Conservation (phyloP, 92 coral and sea anemone species). For the Nematostella vectensis region DNA sequence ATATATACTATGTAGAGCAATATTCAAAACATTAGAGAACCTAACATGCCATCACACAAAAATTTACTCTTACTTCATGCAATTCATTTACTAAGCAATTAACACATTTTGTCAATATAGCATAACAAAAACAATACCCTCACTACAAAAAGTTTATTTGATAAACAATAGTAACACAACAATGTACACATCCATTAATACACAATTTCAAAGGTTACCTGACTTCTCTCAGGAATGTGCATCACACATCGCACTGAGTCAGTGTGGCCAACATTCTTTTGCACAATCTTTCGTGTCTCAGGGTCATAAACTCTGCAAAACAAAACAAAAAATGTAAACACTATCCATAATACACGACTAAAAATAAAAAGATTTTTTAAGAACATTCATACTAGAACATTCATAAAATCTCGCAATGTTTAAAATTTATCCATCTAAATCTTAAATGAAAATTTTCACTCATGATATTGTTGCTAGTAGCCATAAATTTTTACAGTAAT, state of each 20-base stretch:
- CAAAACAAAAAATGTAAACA: background rate
- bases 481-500: no score
- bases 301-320: slow-evolving; percentile 86
- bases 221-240: slow-evolving; percentile 91
- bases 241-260: slow-evolving; percentile 88
- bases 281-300: slow-evolving; percentile 80
- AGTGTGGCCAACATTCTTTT: slow-evolving; percentile 92
- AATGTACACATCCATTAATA: no score
- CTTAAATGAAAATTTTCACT: no score
- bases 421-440: no score
- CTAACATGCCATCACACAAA: background rate
- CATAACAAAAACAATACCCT: background rate
- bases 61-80: no score
- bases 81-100: no score
- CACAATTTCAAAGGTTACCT: slow-evolving; percentile 61
- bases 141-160: background rate
- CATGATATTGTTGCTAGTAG: no score
- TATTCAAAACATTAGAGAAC: background rate
- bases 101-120: background rate
- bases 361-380: no score
- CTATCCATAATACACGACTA: background rate
- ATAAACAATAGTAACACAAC: no score
- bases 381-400: background rate
- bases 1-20: slow-evolving; percentile 76
- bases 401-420: background rate